Evolutionary conservation across 1,140 invertebrate species (phyloP).

Genomic region (Paramacrobiotus metropolitanus): DNA sequence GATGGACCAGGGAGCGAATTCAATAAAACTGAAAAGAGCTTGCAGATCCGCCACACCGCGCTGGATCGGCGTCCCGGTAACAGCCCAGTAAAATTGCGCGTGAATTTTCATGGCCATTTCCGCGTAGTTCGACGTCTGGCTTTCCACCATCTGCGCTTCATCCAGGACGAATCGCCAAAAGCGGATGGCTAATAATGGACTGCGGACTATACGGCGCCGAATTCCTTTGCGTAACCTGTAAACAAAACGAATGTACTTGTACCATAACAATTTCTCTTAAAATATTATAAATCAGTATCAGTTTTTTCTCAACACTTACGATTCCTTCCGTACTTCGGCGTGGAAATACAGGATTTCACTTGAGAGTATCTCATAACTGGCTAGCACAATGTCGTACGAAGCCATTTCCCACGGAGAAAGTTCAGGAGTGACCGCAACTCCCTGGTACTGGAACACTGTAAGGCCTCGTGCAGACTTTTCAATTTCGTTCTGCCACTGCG

Average conservation of each 20-base stretch:
- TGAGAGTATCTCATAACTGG: constrained; percentile 39
- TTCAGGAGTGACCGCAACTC: neutral
- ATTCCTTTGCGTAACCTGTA: too few relatives aligned
- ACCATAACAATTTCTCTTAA: too few relatives aligned
- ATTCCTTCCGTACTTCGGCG: neutral
- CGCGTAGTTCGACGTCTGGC: constrained; percentile 30
- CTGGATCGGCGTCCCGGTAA: neutral
- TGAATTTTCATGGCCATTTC: constrained; percentile 35
- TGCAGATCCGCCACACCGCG: neutral
- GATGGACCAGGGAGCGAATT: neutral
- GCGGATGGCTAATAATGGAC: constrained; percentile 37
- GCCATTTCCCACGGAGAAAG: constrained; percentile 21
- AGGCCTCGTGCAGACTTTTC: constrained; percentile 11
- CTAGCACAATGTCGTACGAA: constrained; percentile 45
- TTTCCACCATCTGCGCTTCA: constrained; percentile 59
- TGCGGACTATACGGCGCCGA: constrained; percentile 19
- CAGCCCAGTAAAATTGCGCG: constrained; percentile 16
- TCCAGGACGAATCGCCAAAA: constrained; percentile 58
- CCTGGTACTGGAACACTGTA: neutral
- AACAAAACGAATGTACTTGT: too few relatives aligned
- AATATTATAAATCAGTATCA: too few relatives aligned
- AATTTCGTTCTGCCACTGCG: constrained; percentile 25
- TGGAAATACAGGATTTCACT: constrained; percentile 34
- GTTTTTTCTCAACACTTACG: too few relatives aligned
- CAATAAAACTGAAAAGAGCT: neutral